Base-by-base conservation (phyloP, 2,888 invertebrate species). In the Prenolepis imparis region DNA sequence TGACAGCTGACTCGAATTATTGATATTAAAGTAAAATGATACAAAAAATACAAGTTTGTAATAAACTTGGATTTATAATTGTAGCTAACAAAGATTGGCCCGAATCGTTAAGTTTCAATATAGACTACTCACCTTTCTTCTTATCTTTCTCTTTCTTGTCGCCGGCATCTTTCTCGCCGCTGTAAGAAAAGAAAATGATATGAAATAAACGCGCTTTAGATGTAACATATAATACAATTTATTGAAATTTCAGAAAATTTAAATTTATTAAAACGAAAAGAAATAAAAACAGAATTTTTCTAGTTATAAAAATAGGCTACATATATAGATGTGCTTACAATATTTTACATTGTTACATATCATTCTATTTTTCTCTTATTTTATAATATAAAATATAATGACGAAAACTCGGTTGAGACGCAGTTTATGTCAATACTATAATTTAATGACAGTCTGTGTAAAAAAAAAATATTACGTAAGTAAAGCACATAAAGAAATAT, bases 111-210 rank as follows among this genome's bases (percentile, higher is more conserved):
- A 59, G 18, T 57, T 75, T 55, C 36, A 64, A 52, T 24, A 21
- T 52, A 12, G 12, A 4, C n/a, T 73, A 82, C 89, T 89, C 89
- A 92, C 94, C 94, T 93, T 94, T 94, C 85, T 93, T 94, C 90
- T 94, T 94, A 67, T 94, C 94, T 85, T 94, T 94, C 81, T 94
- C 94, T 81, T 93, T 93, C 85, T 94, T 94, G 41, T 94, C 94
- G 24, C 92, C 91, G 4, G 64, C 80, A 88, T 93, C 93, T 85
- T 93, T 92, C 21, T 94, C 94, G 64, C 92, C 91, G 52, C 94
- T 94, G 91, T 57, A 91, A 92, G 61, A 85, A 84, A 84, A 73
- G 68, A 66, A 36, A 44, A 83, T 64, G 5, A 80, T 5, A 24
- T 67, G 15, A 36, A 52, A 41, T 12, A 67, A 15, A 5, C n/a